Percentiles rank a stretch among this genome's conserved stretches.
phyloP scores from a whole-genome alignment of 2,797 vertebrate genomes.

The Kryptopterus vitreolus region DNA sequence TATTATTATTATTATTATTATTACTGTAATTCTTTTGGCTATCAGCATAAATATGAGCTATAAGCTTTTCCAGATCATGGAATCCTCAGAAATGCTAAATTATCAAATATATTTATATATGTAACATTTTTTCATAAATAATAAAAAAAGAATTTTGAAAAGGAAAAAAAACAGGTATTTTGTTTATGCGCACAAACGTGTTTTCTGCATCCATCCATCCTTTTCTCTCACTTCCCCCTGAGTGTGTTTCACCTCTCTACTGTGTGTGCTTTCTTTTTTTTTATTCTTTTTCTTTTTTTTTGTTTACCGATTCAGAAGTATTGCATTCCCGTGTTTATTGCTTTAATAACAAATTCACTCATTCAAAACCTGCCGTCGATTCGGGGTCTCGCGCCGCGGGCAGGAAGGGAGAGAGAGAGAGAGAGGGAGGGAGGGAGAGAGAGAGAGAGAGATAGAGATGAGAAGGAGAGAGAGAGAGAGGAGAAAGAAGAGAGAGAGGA shows the following conservation, averaged over 20 bases:
- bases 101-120: conserved; percentile 99
- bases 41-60: neutral
- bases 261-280: conserved; percentile 28
- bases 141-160: conserved; percentile 65
- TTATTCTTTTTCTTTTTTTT: conserved; percentile 29
- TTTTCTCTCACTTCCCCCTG: neutral
- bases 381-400: conserved; percentile 87
- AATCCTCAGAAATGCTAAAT: conserved; percentile 79
- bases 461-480: conserved; percentile 52
- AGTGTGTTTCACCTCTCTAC: no score
- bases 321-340: conserved; percentile 81
- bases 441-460: neutral
- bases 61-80: conserved; percentile 57
- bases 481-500: neutral
- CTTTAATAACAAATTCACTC: conserved; percentile 94
- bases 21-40: conserved; percentile 1
- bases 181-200: neutral
- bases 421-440: neutral
- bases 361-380: conserved; percentile 80
- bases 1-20: conserved; percentile 3
- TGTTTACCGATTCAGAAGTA: conserved; percentile 44
- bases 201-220: neutral
- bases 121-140: conserved; percentile 99
- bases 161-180: neutral
- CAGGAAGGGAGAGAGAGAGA: conserved; percentile 58